A percentile compares a stretch with the other conserved stretches of the same genome.
Conservation (phyloP, 2,113 vertebrate genomes). For the Emydura subglobosa region DNA sequence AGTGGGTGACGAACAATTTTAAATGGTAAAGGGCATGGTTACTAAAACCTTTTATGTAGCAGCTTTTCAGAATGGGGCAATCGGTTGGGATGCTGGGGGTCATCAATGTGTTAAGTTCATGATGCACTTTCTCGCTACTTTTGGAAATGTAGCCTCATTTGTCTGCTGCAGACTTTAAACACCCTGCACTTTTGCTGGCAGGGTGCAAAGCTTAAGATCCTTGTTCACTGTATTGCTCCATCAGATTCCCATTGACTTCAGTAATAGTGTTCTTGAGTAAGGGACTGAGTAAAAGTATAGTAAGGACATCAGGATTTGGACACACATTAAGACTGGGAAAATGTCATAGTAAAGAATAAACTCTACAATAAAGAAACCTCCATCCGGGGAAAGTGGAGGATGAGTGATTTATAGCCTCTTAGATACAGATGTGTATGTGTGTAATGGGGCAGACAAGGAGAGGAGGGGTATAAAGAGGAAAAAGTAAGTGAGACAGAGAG, state of each 20-base stretch:
- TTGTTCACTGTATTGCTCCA: neutral
- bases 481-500: neutral
- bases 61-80: accelerated
- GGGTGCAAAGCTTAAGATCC: neutral
- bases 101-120: accelerated
- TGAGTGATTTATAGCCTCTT: accelerated
- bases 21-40: neutral
- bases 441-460: neutral
- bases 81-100: accelerated
- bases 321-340: neutral
- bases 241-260: neutral
- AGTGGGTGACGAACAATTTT: neutral
- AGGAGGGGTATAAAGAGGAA: accelerated
- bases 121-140: accelerated
- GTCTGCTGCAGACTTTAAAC: accelerated
- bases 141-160: accelerated
- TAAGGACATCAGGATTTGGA: neutral
- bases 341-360: accelerated
- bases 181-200: neutral
- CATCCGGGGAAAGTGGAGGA: accelerated
- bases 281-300: neutral
- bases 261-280: no score
- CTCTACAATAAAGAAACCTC: accelerated
- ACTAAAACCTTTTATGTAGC: neutral
- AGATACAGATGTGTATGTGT: accelerated